These are phyloP conservation scores for Pterocles gutturalis DNA, from an alignment of 2,113 vertebrate genomes.

Conservation along the genomic window DNA sequence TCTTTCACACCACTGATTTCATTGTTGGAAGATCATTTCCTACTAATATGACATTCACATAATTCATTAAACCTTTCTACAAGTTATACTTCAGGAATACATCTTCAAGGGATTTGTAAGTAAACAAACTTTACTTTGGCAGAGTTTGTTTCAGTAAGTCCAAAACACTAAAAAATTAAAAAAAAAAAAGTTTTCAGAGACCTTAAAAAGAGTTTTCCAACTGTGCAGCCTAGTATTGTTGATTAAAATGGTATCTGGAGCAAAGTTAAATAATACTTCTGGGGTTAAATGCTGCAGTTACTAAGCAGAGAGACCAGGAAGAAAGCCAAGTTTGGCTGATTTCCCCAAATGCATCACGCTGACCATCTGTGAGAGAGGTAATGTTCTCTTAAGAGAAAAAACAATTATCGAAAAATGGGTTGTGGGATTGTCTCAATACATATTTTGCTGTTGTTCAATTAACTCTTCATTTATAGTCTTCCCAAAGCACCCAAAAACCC, in stretches of 20 bases:
- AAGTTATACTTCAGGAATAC: background rate
- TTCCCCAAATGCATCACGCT: conserved; percentile 76
- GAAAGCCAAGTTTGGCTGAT: conserved; percentile 74
- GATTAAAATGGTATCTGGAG: conserved; percentile 70
- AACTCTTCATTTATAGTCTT: conserved; percentile 61
- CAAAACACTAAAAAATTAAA: conserved; percentile 24
- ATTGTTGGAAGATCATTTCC: background rate
- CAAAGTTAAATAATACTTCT: conserved; percentile 71
- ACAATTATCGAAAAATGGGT: conserved; percentile 67
- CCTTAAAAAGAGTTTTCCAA: conserved; percentile 48
- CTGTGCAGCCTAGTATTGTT: conserved; percentile 46
- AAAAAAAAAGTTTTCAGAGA: background rate
- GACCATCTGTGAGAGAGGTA: conserved; percentile 78
- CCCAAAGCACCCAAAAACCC: conserved; percentile 20
- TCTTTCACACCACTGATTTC: background rate
- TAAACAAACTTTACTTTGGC: background rate
- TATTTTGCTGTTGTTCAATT: conserved; percentile 71
- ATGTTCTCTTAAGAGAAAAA: conserved; percentile 77
- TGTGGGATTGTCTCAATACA: conserved; percentile 47
- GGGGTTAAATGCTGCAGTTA: conserved; percentile 63
- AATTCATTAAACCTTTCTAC: background rate
- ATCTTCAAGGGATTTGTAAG: background rate
- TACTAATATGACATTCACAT: background rate
- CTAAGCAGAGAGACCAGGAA: conserved; percentile 68
- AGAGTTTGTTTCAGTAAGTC: background rate